These are phyloP conservation scores for Otolemur garnettii DNA, from an alignment of 2,113 vertebrate genomes.

Conservation along the genomic window DNA sequence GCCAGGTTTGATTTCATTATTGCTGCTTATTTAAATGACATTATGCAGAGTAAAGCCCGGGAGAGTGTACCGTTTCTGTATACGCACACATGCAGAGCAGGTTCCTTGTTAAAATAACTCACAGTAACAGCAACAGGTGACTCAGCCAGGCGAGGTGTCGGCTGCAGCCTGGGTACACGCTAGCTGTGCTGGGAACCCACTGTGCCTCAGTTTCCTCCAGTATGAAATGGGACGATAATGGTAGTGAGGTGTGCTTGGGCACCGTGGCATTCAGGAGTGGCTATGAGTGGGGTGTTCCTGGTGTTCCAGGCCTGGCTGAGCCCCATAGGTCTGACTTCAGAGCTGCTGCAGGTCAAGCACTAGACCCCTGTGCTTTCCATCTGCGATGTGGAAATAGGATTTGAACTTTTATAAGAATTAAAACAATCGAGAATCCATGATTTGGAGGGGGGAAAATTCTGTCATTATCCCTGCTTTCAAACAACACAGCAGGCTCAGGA, in stretches of 20 bases:
- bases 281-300: too few relatives aligned
- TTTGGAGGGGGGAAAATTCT: background rate
- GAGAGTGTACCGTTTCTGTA: background rate
- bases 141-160: background rate
- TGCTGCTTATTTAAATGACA: background rate
- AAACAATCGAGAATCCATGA: background rate
- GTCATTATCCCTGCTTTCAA: background rate
- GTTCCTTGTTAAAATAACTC: background rate
- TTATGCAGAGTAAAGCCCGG: background rate
- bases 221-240: too few relatives aligned
- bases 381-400: background rate
- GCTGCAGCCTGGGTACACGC: fast-evolving
- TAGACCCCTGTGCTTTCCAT: background rate
- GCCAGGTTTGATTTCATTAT: background rate
- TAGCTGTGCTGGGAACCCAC: background rate
- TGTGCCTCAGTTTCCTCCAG: fast-evolving
- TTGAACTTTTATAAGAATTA: background rate
- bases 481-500: background rate
- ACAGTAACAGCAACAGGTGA: fast-evolving
- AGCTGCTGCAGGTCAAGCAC: fast-evolving
- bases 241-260: fast-evolving
- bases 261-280: background rate
- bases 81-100: fast-evolving
- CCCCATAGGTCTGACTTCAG: background rate
- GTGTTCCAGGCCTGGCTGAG: fast-evolving